These are phyloP conservation scores for Paratrypauchen microcephalus DNA, from an alignment of 2,797 vertebrate genomes.

Conservation along the genomic window DNA sequence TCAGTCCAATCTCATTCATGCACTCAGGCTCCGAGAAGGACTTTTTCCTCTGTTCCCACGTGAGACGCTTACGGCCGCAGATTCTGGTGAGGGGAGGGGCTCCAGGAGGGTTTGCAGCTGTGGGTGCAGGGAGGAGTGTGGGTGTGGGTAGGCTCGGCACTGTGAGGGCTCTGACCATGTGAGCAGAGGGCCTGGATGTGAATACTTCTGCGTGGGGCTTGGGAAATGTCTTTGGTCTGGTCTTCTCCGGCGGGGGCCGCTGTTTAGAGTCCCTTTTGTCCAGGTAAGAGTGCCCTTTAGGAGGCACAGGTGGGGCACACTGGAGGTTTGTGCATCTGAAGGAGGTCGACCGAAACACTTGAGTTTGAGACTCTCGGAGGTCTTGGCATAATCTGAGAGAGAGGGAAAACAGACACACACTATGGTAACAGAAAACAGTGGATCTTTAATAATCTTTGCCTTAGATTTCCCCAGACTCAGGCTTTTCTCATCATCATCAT, in stretches of 20 bases:
- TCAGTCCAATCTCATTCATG: conserved; percentile 90
- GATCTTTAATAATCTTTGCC: too few relatives aligned
- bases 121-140: conserved; percentile 61
- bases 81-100: conserved; percentile 72
- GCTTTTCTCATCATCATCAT: too few relatives aligned
- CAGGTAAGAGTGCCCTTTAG: conserved; percentile 61
- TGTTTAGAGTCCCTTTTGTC: conserved; percentile 73
- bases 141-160: conserved; percentile 73
- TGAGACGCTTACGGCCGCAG: conserved; percentile 87
- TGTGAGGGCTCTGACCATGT: conserved; percentile 84
- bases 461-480: too few relatives aligned
- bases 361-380: conserved; percentile 83
- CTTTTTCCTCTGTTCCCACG: conserved; percentile 87
- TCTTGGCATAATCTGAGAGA: conserved; percentile 72
- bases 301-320: conserved; percentile 50
- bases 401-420: background rate
- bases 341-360: conserved; percentile 89
- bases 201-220: conserved; percentile 61
- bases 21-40: conserved; percentile 95
- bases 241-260: conserved; percentile 73
- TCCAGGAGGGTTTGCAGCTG: conserved; percentile 57
- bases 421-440: too few relatives aligned
- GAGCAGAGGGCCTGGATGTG: conserved; percentile 68
- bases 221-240: conserved; percentile 78
- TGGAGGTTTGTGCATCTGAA: conserved; percentile 83